Base-by-base conservation (phyloP, 2,797 vertebrate genomes). In the Valencia hispanica region DNA sequence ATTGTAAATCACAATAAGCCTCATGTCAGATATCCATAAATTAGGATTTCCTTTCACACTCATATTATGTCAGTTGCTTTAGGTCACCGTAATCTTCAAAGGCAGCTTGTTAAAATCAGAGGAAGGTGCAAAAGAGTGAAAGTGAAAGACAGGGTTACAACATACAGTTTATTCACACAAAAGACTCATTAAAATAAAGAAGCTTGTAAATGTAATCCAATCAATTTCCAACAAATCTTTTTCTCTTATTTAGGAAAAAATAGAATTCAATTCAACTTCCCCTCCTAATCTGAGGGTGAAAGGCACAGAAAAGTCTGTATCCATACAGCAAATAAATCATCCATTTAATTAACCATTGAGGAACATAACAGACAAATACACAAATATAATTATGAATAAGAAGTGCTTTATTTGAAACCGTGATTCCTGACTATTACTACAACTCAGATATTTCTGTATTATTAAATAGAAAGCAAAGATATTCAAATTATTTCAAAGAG, bases 111-210 rank as follows among this genome's bases (percentile, higher is more conserved):
- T 73, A 55, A 65, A 79, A 70, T 83, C 61, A 77, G 17, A 5
- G 7, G 25, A 53, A 51, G 39, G 72, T 66, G n/a, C 59, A 77
- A 71, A 84, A 73, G 51, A 66, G 75, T 74, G 36, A 53, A 71
- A 72, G 73, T 74, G 47, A 84, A 72, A 72, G 34, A 77, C 51
- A 68, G 39, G 34, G 27, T 0, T 74, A 65, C 36, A 74, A 73
- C 39, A 68, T 47, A 69, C 73, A 48, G 74, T 65, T 73, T 73
- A 59, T 59, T 45, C 66, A 74, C 65, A 73, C 12, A 81, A 68
- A 65, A 70, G 53, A 83, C 85, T 79, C 71, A 87, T 86, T 87
- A 66, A 79, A 84, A 88, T 76, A 73, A 66, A 74, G n/a, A 70
- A 57, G 61, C 74, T 30, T 65, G 75, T 48, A 43, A 68, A 66